Evolutionary conservation across 2,113 vertebrate species (phyloP).

Genomic region (Psammodynastes pulverulentus): DNA sequence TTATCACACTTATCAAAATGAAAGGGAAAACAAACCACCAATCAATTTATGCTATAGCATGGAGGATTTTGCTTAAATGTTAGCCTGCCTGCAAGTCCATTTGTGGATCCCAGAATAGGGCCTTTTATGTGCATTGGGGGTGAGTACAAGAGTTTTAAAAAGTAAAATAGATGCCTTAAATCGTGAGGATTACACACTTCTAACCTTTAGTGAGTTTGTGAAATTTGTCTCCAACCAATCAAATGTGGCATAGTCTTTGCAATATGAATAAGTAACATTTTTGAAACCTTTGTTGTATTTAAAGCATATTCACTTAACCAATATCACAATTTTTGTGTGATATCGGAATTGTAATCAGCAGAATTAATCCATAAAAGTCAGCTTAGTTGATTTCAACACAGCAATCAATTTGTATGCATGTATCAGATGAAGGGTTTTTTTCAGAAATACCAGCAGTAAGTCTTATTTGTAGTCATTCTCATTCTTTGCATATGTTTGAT

Average conservation of each 20-base stretch:
- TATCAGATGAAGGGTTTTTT: background rate
- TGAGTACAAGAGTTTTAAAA: background rate
- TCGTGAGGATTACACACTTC: background rate
- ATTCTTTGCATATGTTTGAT: conserved; percentile 2
- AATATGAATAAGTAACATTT: background rate
- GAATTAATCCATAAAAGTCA: background rate
- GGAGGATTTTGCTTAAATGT: background rate
- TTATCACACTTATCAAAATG: background rate
- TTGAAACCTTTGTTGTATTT: background rate
- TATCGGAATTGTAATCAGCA: background rate
- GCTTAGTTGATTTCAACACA: background rate
- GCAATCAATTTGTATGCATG: background rate
- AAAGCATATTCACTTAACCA: background rate
- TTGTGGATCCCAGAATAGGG: background rate
- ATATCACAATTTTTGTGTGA: background rate
- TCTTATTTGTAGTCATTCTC: background rate
- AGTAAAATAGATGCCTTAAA: background rate
- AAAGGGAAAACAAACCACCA: background rate
- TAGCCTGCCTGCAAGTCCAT: background rate
- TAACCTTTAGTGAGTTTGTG: background rate
- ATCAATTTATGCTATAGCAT: background rate
- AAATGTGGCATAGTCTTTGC: background rate
- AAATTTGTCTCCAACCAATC: background rate
- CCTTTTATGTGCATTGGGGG: background rate
- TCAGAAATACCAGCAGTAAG: background rate